Conservation (phyloP, 2,888 invertebrate genomes). For the Craniophora ligustri region DNA sequence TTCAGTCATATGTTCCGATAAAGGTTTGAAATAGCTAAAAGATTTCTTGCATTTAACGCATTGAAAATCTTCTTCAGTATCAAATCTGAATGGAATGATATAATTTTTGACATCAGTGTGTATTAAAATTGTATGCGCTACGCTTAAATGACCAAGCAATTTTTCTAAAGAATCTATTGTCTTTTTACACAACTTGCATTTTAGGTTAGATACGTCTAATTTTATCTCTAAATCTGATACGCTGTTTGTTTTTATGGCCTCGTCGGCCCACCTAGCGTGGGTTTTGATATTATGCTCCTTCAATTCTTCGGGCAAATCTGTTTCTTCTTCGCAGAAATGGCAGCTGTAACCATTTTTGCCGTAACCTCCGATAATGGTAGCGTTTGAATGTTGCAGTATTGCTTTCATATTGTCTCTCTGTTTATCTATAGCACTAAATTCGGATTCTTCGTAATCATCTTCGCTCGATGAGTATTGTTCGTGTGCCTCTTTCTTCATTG, state of each 20-base stretch:
- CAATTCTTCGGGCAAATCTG: conserved; percentile 56
- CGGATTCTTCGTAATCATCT: background rate
- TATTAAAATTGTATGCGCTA: conserved; percentile 58
- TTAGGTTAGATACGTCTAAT: conserved; percentile 68
- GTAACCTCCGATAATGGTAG: conserved; percentile 65
- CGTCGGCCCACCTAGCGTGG: conserved; percentile 49
- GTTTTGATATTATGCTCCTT: conserved; percentile 62
- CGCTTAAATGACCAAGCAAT: conserved; percentile 62
- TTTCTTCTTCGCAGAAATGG: conserved; percentile 59
- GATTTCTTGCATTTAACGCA: conserved; percentile 12
- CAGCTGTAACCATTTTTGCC: conserved; percentile 65
- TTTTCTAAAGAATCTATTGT: conserved; percentile 59
- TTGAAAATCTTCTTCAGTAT: background rate
- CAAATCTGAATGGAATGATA: conserved; percentile 67
- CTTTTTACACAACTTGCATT: conserved; percentile 64
- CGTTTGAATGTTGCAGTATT: conserved; percentile 65
- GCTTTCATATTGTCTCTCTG: conserved; percentile 62
- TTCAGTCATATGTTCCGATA: conserved; percentile 32
- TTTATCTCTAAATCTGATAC: conserved; percentile 59
- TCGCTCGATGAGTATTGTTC: background rate
- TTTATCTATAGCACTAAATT: conserved; percentile 46
- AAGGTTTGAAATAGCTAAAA: conserved; percentile 3
- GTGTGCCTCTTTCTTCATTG: too few relatives aligned
- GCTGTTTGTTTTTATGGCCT: conserved; percentile 50
- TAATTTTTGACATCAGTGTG: conserved; percentile 67